A percentile compares a stretch with the other conserved stretches of the same genome.
Evolutionary conservation across 2,888 invertebrate genomes (phyloP).

Genomic region (Apotomis turbidana): DNA sequence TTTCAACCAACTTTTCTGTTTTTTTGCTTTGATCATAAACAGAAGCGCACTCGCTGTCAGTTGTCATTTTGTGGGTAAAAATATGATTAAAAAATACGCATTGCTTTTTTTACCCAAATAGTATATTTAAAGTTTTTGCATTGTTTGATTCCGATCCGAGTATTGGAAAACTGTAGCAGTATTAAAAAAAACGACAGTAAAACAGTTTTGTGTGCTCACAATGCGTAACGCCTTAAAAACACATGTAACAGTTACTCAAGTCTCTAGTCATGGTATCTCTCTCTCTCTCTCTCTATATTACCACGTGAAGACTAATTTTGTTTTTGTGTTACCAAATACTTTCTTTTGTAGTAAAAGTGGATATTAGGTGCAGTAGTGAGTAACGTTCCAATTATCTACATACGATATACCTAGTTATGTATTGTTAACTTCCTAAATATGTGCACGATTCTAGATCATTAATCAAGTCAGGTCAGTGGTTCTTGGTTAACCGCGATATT

Average conservation of each 20-base stretch:
- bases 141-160: no score
- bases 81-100: no score
- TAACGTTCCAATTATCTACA: not conserved
- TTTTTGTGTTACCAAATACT: conserved; percentile 39
- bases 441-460: conserved; percentile 1
- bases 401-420: not conserved
- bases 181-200: no score
- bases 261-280: not conserved
- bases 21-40: no score
- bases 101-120: no score
- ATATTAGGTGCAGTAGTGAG: conserved; percentile 22
- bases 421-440: conserved; percentile 19
- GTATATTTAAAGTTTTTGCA: no score
- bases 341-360: conserved; percentile 38
- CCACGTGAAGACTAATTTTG: conserved; percentile 22
- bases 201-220: no score
- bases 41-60: no score
- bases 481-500: not conserved
- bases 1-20: no score
- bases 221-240: not conserved
- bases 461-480: not conserved
- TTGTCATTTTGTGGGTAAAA: no score
- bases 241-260: not conserved
- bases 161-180: no score
- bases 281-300: no score